Conservation (phyloP, 2,113 vertebrate species). For the Edolisoma coerulescens region DNA sequence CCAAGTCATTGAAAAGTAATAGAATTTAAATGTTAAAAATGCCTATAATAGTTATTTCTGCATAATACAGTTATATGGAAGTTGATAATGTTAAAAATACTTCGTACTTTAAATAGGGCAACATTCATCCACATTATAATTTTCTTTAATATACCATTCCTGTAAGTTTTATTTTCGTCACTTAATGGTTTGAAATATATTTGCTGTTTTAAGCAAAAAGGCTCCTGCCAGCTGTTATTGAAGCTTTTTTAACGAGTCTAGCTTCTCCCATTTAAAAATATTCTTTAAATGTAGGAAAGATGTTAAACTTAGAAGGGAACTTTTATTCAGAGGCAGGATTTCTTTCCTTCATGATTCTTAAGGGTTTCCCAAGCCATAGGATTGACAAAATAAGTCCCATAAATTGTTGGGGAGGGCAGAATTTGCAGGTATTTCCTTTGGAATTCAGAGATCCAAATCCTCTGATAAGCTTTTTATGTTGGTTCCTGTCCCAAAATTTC, state of each 20-base stretch:
- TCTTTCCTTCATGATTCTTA: background rate
- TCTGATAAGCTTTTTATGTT: background rate
- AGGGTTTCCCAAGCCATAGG: background rate
- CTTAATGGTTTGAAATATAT: background rate
- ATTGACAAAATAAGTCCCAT: background rate
- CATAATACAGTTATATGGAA: background rate
- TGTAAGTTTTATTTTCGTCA: background rate
- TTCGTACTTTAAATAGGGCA: background rate
- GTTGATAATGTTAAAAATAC: background rate
- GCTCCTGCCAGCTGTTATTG: background rate
- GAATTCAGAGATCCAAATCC: background rate
- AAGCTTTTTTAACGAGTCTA: background rate
- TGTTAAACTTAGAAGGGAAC: background rate
- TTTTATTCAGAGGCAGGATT: background rate
- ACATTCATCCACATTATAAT: background rate
- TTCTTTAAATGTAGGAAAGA: background rate
- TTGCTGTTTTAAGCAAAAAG: background rate
- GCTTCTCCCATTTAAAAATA: background rate
- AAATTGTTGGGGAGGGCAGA: background rate
- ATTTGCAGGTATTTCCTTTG: background rate
- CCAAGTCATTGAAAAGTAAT: background rate
- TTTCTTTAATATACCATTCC: background rate
- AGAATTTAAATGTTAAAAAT: background rate
- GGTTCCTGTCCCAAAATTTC: background rate
- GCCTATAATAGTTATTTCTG: background rate